A percentile compares a stretch with the other conserved stretches of the same genome.
Evolutionary conservation across 2,888 invertebrate genomes (phyloP).

Genomic region (Pristionchus exspectatus): DNA sequence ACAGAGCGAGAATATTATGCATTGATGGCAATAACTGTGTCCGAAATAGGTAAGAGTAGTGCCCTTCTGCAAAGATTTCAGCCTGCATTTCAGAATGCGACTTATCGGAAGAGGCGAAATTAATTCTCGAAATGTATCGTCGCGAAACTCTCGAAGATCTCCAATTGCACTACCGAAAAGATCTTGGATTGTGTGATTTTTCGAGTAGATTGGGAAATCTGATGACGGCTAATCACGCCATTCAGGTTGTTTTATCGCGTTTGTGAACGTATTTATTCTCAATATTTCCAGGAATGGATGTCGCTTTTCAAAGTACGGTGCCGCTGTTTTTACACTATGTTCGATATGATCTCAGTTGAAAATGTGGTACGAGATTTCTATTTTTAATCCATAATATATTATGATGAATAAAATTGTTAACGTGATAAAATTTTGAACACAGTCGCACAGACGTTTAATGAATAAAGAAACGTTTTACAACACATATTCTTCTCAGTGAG

Average conservation of each 20-base stretch:
- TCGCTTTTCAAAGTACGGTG: slow-evolving; percentile 6
- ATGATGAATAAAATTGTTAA: no score
- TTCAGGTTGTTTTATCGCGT: neutral
- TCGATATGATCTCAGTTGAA: neutral
- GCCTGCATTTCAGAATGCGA: neutral
- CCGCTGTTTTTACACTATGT: neutral
- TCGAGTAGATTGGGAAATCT: slow-evolving; percentile 13
- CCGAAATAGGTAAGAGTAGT: neutral
- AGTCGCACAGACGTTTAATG: no score
- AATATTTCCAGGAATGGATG: neutral
- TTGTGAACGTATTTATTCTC: neutral
- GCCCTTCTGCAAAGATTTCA: no score
- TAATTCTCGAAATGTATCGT: neutral
- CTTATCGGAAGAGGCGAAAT: neutral
- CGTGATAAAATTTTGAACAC: no score
- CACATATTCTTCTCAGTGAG: no score
- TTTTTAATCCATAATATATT: no score
- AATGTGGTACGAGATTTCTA: neutral
- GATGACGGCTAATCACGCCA: neutral
- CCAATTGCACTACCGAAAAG: neutral
- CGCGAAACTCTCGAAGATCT: neutral
- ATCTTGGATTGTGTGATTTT: neutral
- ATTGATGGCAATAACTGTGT: neutral
- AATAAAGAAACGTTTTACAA: no score
- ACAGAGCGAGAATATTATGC: slow-evolving; percentile 1